Evolutionary conservation across 1,140 invertebrate species (phyloP).

Genomic region (Diabrotica virgifera): DNA sequence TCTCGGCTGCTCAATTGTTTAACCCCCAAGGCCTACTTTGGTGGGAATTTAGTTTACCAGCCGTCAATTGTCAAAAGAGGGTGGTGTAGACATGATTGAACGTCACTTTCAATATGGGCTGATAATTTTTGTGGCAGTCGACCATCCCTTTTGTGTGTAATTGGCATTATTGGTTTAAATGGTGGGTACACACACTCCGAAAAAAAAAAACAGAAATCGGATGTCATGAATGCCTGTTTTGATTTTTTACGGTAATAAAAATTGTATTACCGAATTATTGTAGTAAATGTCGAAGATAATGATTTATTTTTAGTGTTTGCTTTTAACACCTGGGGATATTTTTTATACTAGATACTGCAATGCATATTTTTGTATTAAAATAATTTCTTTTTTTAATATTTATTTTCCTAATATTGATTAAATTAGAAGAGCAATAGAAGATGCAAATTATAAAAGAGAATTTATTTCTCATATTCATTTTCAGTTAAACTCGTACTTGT

Average conservation of each 20-base stretch:
- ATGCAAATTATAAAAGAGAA: no score
- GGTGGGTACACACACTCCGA: slow-evolving; percentile 21
- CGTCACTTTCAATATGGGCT: slow-evolving; percentile 31
- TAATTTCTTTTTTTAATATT: no score
- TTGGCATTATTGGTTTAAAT: slow-evolving; percentile 34
- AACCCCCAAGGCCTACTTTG: slow-evolving; percentile 31
- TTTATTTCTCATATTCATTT: no score
- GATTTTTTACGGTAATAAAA: slow-evolving; percentile 22
- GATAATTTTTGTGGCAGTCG: slow-evolving; percentile 32
- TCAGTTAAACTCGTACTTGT: no score
- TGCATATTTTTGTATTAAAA: no score
- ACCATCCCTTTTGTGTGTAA: slow-evolving; percentile 26
- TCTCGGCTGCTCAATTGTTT: slow-evolving; percentile 24
- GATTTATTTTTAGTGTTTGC: slow-evolving; percentile 11
- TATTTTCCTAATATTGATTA: no score
- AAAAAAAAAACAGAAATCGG: slow-evolving; percentile 7
- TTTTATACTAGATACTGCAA: background rate
- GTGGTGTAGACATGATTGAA: slow-evolving; percentile 31
- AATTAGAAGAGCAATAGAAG: no score
- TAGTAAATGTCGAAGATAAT: background rate
- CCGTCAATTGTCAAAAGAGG: slow-evolving; percentile 27
- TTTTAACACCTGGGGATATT: slow-evolving; percentile 6
- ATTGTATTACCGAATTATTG: slow-evolving; percentile 14
- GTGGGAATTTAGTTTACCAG: slow-evolving; percentile 35
- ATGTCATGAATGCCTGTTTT: slow-evolving; percentile 13